These are phyloP conservation scores for Koerneria pararmatus DNA, from an alignment of 2,888 invertebrate genomes.

Conservation along the genomic window DNA sequence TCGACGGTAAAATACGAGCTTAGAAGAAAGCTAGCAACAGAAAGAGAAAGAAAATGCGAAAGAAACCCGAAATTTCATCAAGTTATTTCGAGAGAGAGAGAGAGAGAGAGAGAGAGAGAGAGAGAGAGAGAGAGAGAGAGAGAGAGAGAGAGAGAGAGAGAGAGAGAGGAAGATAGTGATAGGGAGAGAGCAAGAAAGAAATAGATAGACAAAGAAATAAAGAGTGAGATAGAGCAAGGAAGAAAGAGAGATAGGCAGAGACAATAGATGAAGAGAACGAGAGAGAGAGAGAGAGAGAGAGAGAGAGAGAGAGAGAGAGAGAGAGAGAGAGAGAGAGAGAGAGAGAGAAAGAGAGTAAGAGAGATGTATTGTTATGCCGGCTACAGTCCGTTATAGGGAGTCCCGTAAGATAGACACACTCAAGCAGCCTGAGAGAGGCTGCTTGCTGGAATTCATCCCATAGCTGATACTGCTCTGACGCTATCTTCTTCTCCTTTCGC, in stretches of 20 bases:
- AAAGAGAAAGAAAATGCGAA: neutral
- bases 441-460: too few relatives aligned
- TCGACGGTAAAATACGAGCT: too few relatives aligned
- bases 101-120: neutral
- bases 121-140: neutral
- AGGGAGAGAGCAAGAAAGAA: neutral
- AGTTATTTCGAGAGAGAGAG: neutral
- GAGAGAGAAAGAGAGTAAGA: neutral
- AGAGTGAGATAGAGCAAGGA: neutral
- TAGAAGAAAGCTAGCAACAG: neutral
- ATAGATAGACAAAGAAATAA: neutral
- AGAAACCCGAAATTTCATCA: neutral
- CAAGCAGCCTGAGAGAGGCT: too few relatives aligned
- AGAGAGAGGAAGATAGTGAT: neutral
- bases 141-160: neutral
- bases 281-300: neutral
- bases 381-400: too few relatives aligned
- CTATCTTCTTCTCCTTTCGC: too few relatives aligned
- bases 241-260: neutral
- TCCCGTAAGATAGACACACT: too few relatives aligned
- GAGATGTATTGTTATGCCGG: too few relatives aligned
- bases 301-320: neutral
- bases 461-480: too few relatives aligned
- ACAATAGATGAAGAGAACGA: too few relatives aligned
- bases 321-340: slow-evolving; percentile 8